Base-by-base conservation (phyloP, 2,113 vertebrate genomes). In the Chaetodon trifascialis region DNA sequence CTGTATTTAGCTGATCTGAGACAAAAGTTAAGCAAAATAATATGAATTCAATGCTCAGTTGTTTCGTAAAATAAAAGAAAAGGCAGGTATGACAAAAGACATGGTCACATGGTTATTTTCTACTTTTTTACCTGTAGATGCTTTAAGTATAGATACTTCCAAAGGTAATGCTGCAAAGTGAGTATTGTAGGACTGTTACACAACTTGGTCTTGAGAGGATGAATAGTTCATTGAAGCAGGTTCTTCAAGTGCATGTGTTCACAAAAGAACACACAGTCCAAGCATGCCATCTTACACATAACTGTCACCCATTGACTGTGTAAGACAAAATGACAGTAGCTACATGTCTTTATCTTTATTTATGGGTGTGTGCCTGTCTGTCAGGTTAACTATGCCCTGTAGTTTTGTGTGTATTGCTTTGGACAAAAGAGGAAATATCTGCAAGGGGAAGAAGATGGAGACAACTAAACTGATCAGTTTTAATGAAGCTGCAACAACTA, bases 221-320 rank as follows among this genome's bases (percentile, higher is more conserved):
- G 3, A 47, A 66, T n/a, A 7, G 46, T 15, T 54, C 46, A 47
- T 11, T 30, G 47, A 73, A 82, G 11, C 52, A 63, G 25, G n/a
- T 73, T 73, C 12, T 73, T 52, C 55, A 21, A 25, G 17, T 62
- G 11, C 10, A n/a, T 21, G 30, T 30, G 30, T 30, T 42, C 38
- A 70, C 11, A 63, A 10, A 40, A 51, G 38, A 67, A 66, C 19
- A 63, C 14, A 83, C 49, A n/a, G 30, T 17, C 51, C 12, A 62
- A 25, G 14, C 40, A 23, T 63, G 25, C 9, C 9, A 54, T 60
- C 16, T 46, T 14, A 21, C 46, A 67, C 19, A 44, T 6, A 64
- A 17, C 1, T 68, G 49, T 83, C 30, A 63, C 16, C 66, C 17
- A 30, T 10, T n/a, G 25, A 36, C 58, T 40, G 49, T 30, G 14